Base-by-base conservation (phyloP, 2,113 vertebrate genomes). In the Anhinga anhinga region DNA sequence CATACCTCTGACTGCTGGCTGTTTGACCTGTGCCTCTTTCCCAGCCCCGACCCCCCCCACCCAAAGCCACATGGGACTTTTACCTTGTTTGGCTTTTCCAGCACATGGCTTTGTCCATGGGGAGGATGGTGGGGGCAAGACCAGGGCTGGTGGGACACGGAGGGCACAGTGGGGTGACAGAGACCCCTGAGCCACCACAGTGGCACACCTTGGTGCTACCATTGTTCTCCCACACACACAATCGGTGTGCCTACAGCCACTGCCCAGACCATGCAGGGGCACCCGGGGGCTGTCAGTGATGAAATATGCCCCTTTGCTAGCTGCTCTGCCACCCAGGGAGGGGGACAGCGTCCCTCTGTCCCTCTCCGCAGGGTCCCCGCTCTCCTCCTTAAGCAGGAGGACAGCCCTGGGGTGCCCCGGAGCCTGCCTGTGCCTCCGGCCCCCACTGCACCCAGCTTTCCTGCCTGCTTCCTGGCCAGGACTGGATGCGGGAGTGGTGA, bases 381-480 rank as follows among this genome's bases (percentile, higher is more conserved):
- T 82, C 34, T 65, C 25, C 42, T 22, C 25, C 42, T 22, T 50
- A 49, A 53, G 50, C 3, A 2, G 32, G 16, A 70, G 38, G 65
- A 34, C 61, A 74, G 45, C 19, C 13, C 27, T 25, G 29, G 61
- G 21, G 42, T 11, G 15, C 29, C 63, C 53, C 7, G 2, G 61
- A 95, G 40, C 55, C 61, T 66, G 42, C 52, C 30, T 0, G 0
- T 13, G 42, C 32, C 34, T 45, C 88, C 5, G 3, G 34, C 23
- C 55, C 55, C 42, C 1, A 1, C 66, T 56, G 47, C 17, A 38
- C 42, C 62, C 1, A 0, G 53, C 47, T 69, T 67, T 40, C 70
- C 74, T 55, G 63, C 59, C 53, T 4, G 0, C 25, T 13, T 49
- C 42, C 66, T 0, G 0, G 22, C n/a, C 44, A 40, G 40, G 59